Base-by-base conservation (phyloP, 2,797 vertebrate genomes). In the Propithecus deckenii region DNA sequence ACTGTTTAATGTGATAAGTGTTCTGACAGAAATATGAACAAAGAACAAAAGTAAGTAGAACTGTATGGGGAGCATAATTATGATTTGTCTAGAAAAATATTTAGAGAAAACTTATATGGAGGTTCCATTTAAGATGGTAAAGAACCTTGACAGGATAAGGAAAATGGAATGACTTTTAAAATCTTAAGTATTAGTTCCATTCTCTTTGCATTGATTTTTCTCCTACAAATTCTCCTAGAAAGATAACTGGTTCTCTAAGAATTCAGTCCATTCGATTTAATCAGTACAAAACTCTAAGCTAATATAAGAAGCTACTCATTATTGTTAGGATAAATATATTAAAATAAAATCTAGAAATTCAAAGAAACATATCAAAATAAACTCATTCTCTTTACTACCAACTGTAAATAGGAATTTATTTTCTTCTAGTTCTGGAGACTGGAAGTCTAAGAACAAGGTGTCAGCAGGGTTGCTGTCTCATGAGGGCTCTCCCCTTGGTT, bases 261-360 rank as follows among this genome's bases (percentile, higher is more conserved):
- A 89, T 76, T 88, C 38, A 94, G 76, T 55, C 87, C 15, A 80
- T 65, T 86, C 32, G 85, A 91, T 2, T 52, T 90, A 92, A 81
- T 63, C 71, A 91, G 65, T 61, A 93, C 3, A 86, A 92, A 65
- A 80, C 15, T 61, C 76, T 41, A 50, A 57, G 23, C 2, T 80
- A 75, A 67, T 25, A 5, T 35, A 79, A 96, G 11, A 83, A 79
- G 48, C n/a, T 75, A 72, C 11, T 75, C 48, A 5, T 30, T 48
- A 79, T 14, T 41, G 15, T 96, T 94, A 89, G 61, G 22, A 28
- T 74, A 96, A 81, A 74, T 18, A 30, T 2, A 2, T 69, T 86
- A 87, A 97, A 95, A 57, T 41, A 91, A 92, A 94, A 88, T 43
- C 43, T 65, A 69, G 32, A 88, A 89, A 86, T 94, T 78, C 28